Percentiles rank a stretch among this genome's conserved stretches.
Conservation (phyloP, 2,797 vertebrate species). For the Artibeus jamaicensis region DNA sequence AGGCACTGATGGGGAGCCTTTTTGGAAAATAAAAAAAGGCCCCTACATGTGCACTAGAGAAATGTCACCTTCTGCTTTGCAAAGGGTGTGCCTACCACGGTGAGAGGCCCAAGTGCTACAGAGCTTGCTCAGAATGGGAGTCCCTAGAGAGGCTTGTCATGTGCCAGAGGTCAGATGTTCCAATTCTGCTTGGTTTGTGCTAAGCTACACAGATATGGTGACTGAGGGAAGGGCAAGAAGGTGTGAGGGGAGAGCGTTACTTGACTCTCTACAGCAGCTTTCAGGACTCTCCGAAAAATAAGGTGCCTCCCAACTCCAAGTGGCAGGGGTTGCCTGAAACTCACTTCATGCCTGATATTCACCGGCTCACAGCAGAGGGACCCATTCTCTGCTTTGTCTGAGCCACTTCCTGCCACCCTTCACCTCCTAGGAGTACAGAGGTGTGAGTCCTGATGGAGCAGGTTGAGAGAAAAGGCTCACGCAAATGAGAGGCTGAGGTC, state of each 20-base stretch:
- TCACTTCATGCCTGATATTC: background rate
- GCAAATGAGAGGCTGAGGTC: background rate
- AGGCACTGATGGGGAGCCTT: background rate
- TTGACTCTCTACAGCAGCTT: background rate
- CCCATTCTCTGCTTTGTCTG: background rate
- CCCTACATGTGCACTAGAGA: background rate
- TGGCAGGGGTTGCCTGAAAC: background rate
- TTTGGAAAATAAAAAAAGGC: slow-evolving; percentile 44
- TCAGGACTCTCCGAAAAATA: background rate
- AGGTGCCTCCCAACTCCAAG: background rate
- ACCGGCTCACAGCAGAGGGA: background rate
- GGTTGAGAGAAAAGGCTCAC: accelerated
- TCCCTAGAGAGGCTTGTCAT: background rate
- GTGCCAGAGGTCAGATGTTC: background rate
- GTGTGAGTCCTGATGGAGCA: too few relatives aligned
- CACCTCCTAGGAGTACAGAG: background rate
- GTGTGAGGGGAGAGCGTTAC: background rate
- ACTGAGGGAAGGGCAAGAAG: background rate
- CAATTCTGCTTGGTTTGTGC: background rate
- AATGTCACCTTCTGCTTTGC: slow-evolving; percentile 70
- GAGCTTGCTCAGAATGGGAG: background rate
- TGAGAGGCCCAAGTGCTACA: background rate
- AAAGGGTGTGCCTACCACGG: slow-evolving; percentile 15
- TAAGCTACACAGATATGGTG: background rate
- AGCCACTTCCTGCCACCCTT: background rate